A percentile compares a stretch with the other conserved stretches of the same genome.
phyloP scores from a whole-genome alignment of 2,888 invertebrate species.

The Argyresthia goedartella region DNA sequence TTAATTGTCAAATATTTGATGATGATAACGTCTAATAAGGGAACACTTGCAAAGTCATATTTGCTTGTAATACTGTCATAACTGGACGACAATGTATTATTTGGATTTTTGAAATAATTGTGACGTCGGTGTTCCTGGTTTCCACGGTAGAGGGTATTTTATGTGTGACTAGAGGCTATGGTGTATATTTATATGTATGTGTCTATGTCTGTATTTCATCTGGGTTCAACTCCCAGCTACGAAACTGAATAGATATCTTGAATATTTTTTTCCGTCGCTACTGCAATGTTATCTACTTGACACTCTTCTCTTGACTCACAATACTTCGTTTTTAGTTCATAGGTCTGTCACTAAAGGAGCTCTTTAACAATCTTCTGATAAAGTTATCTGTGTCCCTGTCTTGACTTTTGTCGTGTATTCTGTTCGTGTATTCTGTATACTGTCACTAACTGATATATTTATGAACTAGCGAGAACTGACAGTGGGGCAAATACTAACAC shows the following conservation, averaged over 20 bases:
- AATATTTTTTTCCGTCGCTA: not conserved
- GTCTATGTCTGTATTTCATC: not conserved
- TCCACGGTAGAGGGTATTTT: no score
- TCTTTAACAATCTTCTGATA: constrained; percentile 1
- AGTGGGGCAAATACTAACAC: constrained; percentile 56
- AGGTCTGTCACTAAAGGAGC: constrained; percentile 21
- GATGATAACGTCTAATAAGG: no score
- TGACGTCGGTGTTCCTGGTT: no score
- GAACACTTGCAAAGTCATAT: no score
- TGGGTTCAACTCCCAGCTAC: not conserved
- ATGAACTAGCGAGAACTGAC: constrained; percentile 31
- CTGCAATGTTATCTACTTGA: no score
- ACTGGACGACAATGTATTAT: no score
- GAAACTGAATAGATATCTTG: not conserved
- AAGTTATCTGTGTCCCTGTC: not conserved
- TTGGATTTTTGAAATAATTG: no score
- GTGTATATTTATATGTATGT: no score
- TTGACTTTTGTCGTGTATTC: not conserved
- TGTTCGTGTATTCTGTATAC: not conserved
- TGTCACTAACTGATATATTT: constrained; percentile 24
- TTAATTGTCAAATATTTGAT: no score
- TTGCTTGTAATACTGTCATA: no score
- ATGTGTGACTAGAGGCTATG: no score
- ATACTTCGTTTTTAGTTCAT: constrained; percentile 10
- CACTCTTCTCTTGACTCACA: no score